phyloP scores from a whole-genome alignment of 1,140 invertebrate genomes.

The Zaprionus lachaisei region DNA sequence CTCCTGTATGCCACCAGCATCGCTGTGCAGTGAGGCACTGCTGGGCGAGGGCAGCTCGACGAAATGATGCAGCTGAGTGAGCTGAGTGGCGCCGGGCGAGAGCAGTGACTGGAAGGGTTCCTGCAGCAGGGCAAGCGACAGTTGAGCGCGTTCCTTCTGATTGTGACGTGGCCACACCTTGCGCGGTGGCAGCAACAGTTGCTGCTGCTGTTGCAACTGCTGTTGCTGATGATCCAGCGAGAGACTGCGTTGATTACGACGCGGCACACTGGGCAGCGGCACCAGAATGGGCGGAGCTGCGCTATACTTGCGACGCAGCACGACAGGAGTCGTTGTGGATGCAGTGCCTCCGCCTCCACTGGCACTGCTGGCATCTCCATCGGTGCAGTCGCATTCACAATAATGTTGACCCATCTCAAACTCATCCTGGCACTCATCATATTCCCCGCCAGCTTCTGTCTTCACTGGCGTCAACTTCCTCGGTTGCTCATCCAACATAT shows the following conservation, averaged over 20 bases:
- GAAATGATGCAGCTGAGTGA: slow-evolving; percentile 67
- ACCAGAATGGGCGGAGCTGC: slow-evolving; percentile 65
- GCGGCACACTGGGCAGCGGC: slow-evolving; percentile 44
- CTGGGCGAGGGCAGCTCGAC: slow-evolving; percentile 81
- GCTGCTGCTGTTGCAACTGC: slow-evolving; percentile 39
- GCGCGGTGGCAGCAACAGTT: slow-evolving; percentile 44
- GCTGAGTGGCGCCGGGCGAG: slow-evolving; percentile 55
- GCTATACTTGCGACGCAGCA: slow-evolving; percentile 72
- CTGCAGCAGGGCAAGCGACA: slow-evolving; percentile 72
- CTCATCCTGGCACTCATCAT: slow-evolving; percentile 77
- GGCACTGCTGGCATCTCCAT: slow-evolving; percentile 79
- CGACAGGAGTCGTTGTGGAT: slow-evolving; percentile 58
- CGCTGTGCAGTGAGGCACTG: slow-evolving; percentile 81
- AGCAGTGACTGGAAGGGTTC: slow-evolving; percentile 78
- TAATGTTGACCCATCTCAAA: slow-evolving; percentile 60
- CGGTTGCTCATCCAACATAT: slow-evolving; percentile 64
- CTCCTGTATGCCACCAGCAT: slow-evolving; percentile 77
- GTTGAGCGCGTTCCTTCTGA: slow-evolving; percentile 65
- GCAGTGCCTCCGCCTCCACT: slow-evolving; percentile 68
- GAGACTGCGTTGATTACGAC: slow-evolving; percentile 70
- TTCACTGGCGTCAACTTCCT: slow-evolving; percentile 32
- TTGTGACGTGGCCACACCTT: slow-evolving; percentile 61
- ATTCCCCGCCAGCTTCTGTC: slow-evolving; percentile 42
- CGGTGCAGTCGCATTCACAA: slow-evolving; percentile 79
- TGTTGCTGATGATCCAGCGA: slow-evolving; percentile 74